These are phyloP conservation scores for Cotesia typhae DNA, from an alignment of 1,140 invertebrate species.

Conservation along the genomic window DNA sequence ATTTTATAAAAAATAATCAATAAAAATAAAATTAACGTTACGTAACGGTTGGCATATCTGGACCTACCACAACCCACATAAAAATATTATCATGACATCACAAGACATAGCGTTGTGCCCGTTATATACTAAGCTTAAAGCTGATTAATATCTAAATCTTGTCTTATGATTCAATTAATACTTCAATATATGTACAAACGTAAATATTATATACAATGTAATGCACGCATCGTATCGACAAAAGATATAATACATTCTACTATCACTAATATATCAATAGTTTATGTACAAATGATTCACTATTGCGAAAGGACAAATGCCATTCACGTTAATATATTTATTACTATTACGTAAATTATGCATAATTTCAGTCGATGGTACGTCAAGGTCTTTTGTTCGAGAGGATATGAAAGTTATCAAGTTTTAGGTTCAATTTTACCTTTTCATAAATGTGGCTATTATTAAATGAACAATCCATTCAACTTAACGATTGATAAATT, in stretches of 20 bases:
- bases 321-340: conserved; percentile 1
- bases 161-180: background rate
- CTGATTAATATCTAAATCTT: conserved; percentile 27
- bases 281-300: background rate
- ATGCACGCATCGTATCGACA: too few relatives aligned
- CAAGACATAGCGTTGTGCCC: conserved; percentile 9
- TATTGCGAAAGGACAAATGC: conserved; percentile 14
- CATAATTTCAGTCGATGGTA: conserved; percentile 2
- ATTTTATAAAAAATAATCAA: conserved; percentile 35
- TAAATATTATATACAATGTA: too few relatives aligned
- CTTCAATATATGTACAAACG: background rate
- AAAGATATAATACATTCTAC: too few relatives aligned
- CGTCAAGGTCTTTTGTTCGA: conserved; percentile 2
- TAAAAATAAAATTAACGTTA: conserved; percentile 26
- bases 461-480: background rate
- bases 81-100: conserved; percentile 27
- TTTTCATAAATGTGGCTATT: background rate
- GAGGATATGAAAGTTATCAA: conserved; percentile 18
- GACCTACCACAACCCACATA: conserved; percentile 46
- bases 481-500: too few relatives aligned
- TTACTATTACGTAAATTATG: conserved; percentile 9
- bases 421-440: background rate
- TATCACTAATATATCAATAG: background rate
- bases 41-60: conserved; percentile 35
- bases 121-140: background rate